phyloP scores from a whole-genome alignment of 2,113 vertebrate species.

The Chascanopsetta lugubris region DNA sequence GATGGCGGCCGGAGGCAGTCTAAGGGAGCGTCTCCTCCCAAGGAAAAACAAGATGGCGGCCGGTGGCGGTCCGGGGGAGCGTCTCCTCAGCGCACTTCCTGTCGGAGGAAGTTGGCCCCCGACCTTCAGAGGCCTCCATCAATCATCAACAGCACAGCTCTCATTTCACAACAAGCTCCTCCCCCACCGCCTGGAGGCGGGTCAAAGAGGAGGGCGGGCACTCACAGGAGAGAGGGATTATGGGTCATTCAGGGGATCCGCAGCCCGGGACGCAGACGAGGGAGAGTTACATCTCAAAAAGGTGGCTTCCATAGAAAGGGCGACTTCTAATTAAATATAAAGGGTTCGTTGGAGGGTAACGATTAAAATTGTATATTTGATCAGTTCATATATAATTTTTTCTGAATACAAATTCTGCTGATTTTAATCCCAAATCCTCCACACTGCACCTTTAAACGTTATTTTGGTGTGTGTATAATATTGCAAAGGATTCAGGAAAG shows the following conservation, averaged over 20 bases:
- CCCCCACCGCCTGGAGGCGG: conserved; percentile 16
- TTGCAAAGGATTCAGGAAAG: background rate
- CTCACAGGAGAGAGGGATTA: conserved; percentile 49
- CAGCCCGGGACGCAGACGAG: conserved; percentile 41
- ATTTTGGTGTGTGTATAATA: background rate
- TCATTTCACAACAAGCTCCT: conserved; percentile 36
- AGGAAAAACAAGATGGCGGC: too few relatives aligned
- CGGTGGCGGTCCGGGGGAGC: too few relatives aligned
- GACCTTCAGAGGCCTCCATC: background rate
- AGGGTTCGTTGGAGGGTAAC: too few relatives aligned
- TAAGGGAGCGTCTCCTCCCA: background rate
- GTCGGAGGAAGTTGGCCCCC: background rate
- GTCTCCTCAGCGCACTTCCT: background rate
- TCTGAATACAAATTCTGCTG: too few relatives aligned
- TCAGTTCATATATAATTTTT: too few relatives aligned
- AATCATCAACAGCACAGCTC: conserved; percentile 6
- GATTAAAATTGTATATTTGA: too few relatives aligned
- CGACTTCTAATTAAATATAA: too few relatives aligned
- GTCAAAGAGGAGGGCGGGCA: conserved; percentile 39
- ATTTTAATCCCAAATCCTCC: too few relatives aligned
- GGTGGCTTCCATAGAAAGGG: too few relatives aligned
- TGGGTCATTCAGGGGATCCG: conserved; percentile 62
- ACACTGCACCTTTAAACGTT: background rate
- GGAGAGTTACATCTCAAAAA: too few relatives aligned
- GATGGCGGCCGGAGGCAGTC: too few relatives aligned